These are phyloP conservation scores for Tinamus guttatus DNA, from an alignment of 2,113 vertebrate species.

Conservation along the genomic window DNA sequence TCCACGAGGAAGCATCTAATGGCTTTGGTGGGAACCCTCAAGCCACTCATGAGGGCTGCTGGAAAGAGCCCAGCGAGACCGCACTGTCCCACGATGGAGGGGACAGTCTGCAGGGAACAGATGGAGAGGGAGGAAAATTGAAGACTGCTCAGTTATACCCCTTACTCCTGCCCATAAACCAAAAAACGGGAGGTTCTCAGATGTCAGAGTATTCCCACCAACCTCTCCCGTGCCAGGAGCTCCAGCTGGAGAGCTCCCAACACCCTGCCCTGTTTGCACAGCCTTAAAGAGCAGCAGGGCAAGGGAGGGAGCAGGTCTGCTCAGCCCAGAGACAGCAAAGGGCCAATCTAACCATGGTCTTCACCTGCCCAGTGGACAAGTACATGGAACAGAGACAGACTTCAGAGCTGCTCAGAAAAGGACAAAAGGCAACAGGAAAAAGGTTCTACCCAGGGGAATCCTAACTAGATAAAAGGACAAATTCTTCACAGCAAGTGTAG, in stretches of 20 bases:
- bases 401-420: background rate
- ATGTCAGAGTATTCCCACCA: background rate
- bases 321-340: background rate
- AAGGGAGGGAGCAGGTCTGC: no score
- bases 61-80: no score
- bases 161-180: background rate
- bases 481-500: background rate
- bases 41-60: background rate
- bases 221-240: background rate
- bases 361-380: background rate
- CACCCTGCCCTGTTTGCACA: rapidly evolving
- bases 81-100: rapidly evolving
- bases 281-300: no score
- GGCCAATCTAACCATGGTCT: background rate
- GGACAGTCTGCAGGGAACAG: no score
- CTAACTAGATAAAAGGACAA: background rate
- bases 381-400: background rate
- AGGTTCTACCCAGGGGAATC: background rate
- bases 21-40: background rate
- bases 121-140: background rate
- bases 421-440: background rate
- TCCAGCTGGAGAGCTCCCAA: background rate
- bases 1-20: background rate
- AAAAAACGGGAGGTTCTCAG: background rate
- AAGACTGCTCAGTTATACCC: background rate